Base-by-base conservation (phyloP, 2,888 invertebrate species). In the Bombylius major region DNA sequence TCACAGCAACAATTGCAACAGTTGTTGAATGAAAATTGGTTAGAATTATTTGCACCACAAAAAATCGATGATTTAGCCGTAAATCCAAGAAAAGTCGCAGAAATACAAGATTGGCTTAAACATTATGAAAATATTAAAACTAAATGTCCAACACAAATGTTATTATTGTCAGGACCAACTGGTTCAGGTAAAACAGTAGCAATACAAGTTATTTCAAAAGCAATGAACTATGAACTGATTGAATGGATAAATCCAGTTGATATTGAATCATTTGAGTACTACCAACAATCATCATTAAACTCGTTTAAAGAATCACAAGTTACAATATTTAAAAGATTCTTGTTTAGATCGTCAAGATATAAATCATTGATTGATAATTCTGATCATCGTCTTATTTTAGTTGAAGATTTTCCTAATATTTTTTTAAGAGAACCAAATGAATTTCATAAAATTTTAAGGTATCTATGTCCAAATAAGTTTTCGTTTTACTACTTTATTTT, bases 191-290 rank as follows among this genome's bases (percentile, higher is more conserved):
- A 94, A 75, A 88, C 91, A 2, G 79, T 83, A 1, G 82, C 89
- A 1, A 63, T 92, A 1, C 78, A 77, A 56, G 77, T 83, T 9
- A 63, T 92, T 11, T 85, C 87, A 44, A 76, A 78, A 55, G 81
- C 83, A 63, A 70, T 83, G 59, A 62, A 64, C 5, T 71, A 65
- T 52, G 68, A 70, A 49, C 63, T 79, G 47, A 75, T 77, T 36
- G 92, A 93, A 72, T 94, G 93, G 93, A 81, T 84, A 33, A 90
- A 88, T 64, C 91, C 92, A 6, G 63, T 84, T 11, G 87, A 88
- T 70, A 80, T 81, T 63, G 81, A 82, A 55, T 76, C 79, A 58
- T 79, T 42, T 42, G 33, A 54, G 23, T 50, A 50, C 44, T 45
- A 50, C 36, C 33, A 14, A 12, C 45, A 46, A 13, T 7, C 12